phyloP scores from a whole-genome alignment of 2,113 vertebrate species.

The Planiliza haematocheilus region DNA sequence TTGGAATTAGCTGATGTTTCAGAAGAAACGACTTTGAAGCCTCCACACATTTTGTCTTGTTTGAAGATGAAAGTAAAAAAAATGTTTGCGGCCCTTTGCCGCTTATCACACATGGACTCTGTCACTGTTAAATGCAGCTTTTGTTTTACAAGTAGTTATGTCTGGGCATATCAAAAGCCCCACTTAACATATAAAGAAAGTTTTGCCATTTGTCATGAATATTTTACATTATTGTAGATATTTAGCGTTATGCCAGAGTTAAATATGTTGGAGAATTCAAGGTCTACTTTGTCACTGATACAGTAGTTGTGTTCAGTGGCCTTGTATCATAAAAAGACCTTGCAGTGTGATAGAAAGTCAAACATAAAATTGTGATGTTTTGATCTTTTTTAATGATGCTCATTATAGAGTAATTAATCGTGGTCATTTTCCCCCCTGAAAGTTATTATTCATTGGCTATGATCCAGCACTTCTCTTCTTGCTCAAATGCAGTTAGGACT shows the following conservation, averaged over 20 bases:
- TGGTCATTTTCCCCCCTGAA: neutral
- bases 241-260: too few relatives aligned
- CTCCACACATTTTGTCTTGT: conserved; percentile 14
- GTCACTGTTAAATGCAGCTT: neutral
- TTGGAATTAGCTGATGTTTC: conserved; percentile 6
- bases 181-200: too few relatives aligned
- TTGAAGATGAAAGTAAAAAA: conserved; percentile 5
- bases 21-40: conserved; percentile 7
- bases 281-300: neutral
- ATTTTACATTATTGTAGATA: conserved; percentile 3
- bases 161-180: neutral
- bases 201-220: neutral
- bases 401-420: conserved; percentile 13
- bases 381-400: neutral
- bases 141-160: neutral
- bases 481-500: neutral
- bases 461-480: conserved; percentile 6
- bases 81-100: neutral
- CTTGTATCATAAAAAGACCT: neutral
- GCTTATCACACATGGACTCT: neutral
- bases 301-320: neutral
- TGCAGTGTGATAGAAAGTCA: neutral
- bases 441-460: conserved; percentile 6
- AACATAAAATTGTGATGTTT: neutral
- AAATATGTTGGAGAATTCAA: too few relatives aligned